These are phyloP conservation scores for Drosophila histrio DNA, from an alignment of 2,888 invertebrate species.

Conservation along the genomic window DNA sequence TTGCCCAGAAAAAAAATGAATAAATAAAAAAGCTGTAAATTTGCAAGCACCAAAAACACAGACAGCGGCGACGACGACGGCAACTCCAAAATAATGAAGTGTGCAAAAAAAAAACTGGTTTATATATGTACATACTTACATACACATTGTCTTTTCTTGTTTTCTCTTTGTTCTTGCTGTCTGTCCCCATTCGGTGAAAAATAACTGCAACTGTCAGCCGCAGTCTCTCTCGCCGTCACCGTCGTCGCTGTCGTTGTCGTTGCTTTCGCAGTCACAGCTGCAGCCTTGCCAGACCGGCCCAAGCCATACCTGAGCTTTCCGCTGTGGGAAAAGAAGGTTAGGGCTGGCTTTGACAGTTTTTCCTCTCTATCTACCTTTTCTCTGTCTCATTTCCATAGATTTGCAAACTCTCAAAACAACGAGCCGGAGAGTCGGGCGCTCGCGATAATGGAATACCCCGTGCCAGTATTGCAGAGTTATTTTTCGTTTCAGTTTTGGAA, in stretches of 20 bases:
- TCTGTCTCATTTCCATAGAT: background rate
- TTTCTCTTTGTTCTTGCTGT: conserved; percentile 77
- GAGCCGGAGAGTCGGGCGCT: no score
- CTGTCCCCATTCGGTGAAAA: conserved; percentile 78
- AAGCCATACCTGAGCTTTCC: conserved; percentile 14
- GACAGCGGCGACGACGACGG: conserved; percentile 17
- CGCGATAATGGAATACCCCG: no score
- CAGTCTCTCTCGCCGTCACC: conserved; percentile 36
- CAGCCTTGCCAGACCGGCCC: conserved; percentile 50
- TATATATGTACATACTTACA: conserved; percentile 36
- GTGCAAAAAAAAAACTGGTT: conserved; percentile 75
- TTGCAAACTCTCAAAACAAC: no score
- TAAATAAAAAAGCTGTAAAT: conserved; percentile 55
- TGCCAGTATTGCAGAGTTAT: no score
- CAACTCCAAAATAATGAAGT: conserved; percentile 71
- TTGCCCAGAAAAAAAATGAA: conserved; percentile 24
- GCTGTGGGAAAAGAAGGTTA: background rate
- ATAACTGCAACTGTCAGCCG: conserved; percentile 79
- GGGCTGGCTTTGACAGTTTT: background rate
- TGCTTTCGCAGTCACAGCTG: conserved; percentile 16
- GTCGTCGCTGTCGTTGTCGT: conserved; percentile 10
- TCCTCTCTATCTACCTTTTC: background rate
- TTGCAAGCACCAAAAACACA: conserved; percentile 54
- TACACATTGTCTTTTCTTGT: conserved; percentile 65
- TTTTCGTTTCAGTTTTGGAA: no score